Evolutionary conservation across 2,888 invertebrate genomes (phyloP).

Genomic region (Dryococelus australis): DNA sequence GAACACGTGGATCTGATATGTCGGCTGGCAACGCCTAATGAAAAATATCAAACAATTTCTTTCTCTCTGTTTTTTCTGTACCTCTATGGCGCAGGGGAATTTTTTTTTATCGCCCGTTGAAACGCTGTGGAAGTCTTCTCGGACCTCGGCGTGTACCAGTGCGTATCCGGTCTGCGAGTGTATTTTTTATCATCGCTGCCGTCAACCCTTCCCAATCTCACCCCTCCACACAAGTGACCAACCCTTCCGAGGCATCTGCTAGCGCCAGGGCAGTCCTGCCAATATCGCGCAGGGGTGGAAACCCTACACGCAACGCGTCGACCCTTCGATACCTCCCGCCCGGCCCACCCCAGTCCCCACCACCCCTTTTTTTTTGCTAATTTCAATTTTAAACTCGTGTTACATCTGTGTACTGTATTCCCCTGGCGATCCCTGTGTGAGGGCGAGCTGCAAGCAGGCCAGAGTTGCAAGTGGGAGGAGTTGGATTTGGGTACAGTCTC

Average conservation of each 20-base stretch:
- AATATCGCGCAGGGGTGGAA: background rate
- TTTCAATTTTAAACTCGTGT: conserved; percentile 16
- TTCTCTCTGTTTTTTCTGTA: background rate
- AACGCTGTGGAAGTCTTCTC: background rate
- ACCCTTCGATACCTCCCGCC: background rate
- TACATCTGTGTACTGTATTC: background rate
- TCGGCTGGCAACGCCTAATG: background rate
- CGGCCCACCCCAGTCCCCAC: too few relatives aligned
- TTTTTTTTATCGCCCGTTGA: background rate
- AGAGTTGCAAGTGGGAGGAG: background rate
- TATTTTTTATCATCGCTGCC: background rate
- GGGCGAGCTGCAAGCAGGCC: background rate
- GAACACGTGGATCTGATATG: background rate
- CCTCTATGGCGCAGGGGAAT: background rate
- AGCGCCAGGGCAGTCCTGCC: background rate
- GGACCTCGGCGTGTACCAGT: background rate
- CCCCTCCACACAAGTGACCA: background rate
- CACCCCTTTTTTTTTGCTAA: background rate
- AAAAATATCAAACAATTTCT: conserved; percentile 8
- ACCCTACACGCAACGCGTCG: background rate
- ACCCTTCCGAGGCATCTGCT: too few relatives aligned
- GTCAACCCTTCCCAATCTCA: background rate
- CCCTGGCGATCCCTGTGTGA: background rate
- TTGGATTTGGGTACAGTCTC: background rate
- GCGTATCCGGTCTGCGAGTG: background rate